phyloP scores from a whole-genome alignment of 2,797 vertebrate genomes.

The Nyctalus aviator region DNA sequence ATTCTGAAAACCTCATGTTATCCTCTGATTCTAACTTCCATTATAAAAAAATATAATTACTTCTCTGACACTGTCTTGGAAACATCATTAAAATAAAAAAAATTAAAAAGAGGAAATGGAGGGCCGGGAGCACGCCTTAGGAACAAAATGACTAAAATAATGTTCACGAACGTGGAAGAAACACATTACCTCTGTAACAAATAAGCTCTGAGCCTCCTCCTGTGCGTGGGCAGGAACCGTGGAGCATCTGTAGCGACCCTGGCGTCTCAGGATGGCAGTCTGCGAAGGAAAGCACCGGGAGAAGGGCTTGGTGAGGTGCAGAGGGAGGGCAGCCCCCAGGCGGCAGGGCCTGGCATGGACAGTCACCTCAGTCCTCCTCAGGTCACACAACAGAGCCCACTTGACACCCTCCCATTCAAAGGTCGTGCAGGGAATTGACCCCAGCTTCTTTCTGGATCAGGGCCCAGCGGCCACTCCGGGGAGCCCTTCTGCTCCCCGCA shows the following conservation, averaged over 20 bases:
- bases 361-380: background rate
- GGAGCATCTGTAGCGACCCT: constrained; percentile 92
- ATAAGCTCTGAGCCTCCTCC: constrained; percentile 95
- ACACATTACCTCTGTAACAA: constrained; percentile 95
- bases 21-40: constrained; percentile 27
- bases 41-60: constrained; percentile 11
- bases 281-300: constrained; percentile 84
- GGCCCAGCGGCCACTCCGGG: too few relatives aligned
- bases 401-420: background rate
- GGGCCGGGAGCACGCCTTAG: too few relatives aligned
- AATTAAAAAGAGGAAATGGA: background rate
- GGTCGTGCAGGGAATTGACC: background rate
- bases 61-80: constrained; percentile 8
- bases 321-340: accelerated
- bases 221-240: constrained; percentile 95
- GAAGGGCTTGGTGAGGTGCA: constrained; percentile 23
- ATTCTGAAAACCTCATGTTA: background rate
- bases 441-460: background rate
- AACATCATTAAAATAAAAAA: constrained; percentile 13
- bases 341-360: background rate
- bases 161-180: background rate
- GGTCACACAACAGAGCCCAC: background rate
- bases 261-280: constrained; percentile 93
- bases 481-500: background rate
- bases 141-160: background rate